Evolutionary conservation across 2,113 vertebrate species (phyloP).

Genomic region (Cebidichthys violaceus): DNA sequence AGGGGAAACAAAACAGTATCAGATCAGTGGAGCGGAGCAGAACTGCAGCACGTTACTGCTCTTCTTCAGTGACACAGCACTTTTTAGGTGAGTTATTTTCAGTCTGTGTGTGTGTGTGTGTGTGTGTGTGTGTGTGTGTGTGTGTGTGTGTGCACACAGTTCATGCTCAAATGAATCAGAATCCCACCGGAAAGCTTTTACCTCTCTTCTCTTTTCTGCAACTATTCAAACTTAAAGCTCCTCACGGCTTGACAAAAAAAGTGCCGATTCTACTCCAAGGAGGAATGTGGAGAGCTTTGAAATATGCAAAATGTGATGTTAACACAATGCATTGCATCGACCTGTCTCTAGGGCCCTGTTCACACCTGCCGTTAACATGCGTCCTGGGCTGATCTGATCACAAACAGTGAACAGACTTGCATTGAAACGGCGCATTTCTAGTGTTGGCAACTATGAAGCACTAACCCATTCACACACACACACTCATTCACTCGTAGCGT

Average conservation of each 20-base stretch:
- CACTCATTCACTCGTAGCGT: too few relatives aligned
- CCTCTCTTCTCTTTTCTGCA: background rate
- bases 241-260: background rate
- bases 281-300: background rate
- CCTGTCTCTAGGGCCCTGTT: background rate
- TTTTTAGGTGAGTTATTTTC: background rate
- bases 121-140: constrained; percentile 4
- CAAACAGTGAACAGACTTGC: background rate
- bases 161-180: constrained; percentile 20
- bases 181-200: background rate
- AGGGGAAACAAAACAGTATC: constrained; percentile 30
- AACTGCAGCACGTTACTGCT: constrained; percentile 26
- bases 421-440: background rate
- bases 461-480: background rate
- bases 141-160: background rate
- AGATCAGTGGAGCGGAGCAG: constrained; percentile 52
- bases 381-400: background rate
- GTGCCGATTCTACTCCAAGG: background rate
- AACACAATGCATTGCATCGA: background rate
- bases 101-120: background rate
- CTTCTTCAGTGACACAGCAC: constrained; percentile 55
- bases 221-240: constrained; percentile 22
- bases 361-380: background rate
- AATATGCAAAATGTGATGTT: background rate
- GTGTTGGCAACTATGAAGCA: background rate